These are phyloP conservation scores for Acrobasis consociella DNA, from an alignment of 2,888 invertebrate species.

Conservation along the genomic window DNA sequence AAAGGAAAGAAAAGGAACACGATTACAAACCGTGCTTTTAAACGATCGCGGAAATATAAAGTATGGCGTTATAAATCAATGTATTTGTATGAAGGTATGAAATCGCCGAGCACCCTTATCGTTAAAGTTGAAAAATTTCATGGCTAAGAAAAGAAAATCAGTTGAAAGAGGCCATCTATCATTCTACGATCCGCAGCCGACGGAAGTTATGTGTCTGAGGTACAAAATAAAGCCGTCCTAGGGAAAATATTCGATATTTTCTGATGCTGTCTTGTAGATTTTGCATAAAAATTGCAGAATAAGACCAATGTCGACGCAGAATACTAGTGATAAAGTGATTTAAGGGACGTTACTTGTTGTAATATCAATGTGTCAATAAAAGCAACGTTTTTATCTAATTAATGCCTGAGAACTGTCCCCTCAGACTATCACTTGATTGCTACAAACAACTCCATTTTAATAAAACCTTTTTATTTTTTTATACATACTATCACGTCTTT, in stretches of 20 bases:
- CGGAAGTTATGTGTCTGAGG: constrained; percentile 62
- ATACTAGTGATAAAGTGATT: no score
- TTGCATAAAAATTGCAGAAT: neutral
- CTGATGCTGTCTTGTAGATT: constrained; percentile 3
- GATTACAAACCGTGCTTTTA: constrained; percentile 5
- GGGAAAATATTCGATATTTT: constrained; percentile 46
- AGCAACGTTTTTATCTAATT: no score
- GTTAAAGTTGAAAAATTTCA: constrained; percentile 73
- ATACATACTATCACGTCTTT: no score
- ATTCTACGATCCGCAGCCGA: constrained; percentile 54
- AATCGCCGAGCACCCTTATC: constrained; percentile 63
- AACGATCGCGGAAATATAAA: constrained; percentile 12
- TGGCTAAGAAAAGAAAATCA: constrained; percentile 64
- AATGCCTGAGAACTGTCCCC: no score
- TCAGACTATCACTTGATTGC: no score
- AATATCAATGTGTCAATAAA: no score
- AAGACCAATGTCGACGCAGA: neutral
- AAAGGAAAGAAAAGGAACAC: constrained; percentile 7
- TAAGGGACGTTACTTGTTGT: no score
- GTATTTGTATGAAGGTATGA: constrained; percentile 56
- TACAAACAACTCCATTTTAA: no score
- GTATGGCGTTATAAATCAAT: constrained; percentile 57
- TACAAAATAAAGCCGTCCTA: constrained; percentile 59
- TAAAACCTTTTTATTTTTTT: no score
- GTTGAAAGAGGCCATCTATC: constrained; percentile 66